A percentile compares a stretch with the other conserved stretches of the same genome.
Evolutionary conservation across 2,113 vertebrate genomes (phyloP).

Genomic region (Eclectus roratus): DNA sequence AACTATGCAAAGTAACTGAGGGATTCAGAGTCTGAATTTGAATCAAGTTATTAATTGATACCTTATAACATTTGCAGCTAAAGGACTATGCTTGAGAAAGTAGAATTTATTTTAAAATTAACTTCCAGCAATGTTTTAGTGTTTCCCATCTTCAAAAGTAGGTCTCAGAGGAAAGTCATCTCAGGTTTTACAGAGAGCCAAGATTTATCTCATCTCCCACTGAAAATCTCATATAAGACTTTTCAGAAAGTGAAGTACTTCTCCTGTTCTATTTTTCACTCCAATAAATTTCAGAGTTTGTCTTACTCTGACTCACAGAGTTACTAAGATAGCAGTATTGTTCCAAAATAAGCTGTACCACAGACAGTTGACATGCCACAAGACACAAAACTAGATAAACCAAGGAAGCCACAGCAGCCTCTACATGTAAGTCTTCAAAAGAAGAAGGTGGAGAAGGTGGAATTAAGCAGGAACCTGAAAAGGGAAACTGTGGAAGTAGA

Average conservation of each 20-base stretch:
- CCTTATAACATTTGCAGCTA: neutral
- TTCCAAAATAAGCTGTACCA: neutral
- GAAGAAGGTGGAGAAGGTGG: neutral
- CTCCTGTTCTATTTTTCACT: neutral
- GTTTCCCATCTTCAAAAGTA: neutral
- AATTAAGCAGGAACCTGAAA: neutral
- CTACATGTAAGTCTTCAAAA: neutral
- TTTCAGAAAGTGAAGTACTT: neutral
- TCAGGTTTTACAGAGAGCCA: neutral
- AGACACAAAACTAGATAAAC: neutral
- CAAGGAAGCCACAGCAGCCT: neutral
- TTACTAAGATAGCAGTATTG: neutral
- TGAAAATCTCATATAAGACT: neutral
- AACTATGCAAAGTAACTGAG: neutral
- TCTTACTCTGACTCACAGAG: neutral
- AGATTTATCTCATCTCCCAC: neutral
- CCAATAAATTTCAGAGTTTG: neutral
- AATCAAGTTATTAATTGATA: neutral
- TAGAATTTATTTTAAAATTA: neutral
- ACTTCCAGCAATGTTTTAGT: neutral
- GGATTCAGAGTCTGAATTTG: neutral
- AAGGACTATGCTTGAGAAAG: neutral
- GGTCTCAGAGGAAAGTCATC: neutral
- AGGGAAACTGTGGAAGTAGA: neutral
- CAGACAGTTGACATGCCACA: neutral